Percentiles rank a stretch among this genome's conserved stretches.
phyloP scores from a whole-genome alignment of 2,797 vertebrate species.

The Cuculus canorus region DNA sequence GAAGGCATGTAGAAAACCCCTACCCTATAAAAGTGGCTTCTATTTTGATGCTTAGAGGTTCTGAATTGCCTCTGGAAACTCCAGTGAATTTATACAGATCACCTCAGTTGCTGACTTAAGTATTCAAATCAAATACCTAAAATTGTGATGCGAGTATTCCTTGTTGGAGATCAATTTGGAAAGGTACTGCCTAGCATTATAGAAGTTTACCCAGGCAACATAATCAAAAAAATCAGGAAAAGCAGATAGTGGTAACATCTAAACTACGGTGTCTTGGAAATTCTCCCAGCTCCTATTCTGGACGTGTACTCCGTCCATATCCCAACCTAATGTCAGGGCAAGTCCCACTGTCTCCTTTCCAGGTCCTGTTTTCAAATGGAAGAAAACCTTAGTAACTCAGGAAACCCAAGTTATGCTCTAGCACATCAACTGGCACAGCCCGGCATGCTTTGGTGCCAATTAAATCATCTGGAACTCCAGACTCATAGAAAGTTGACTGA shows the following conservation, averaged over 20 bases:
- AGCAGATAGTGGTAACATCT: constrained; percentile 38
- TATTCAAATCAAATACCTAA: not conserved
- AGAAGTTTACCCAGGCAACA: constrained; percentile 52
- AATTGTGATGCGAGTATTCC: not conserved
- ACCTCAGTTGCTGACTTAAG: not conserved
- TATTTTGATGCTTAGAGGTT: not conserved
- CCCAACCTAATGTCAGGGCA: constrained; percentile 30
- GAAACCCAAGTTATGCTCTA: not conserved
- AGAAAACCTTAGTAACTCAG: not conserved
- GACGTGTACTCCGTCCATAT: constrained; percentile 27
- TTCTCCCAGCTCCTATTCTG: constrained; percentile 16
- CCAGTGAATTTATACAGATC: not conserved
- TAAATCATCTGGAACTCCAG: not conserved
- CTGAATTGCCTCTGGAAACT: not conserved
- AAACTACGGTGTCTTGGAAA: constrained; percentile 39
- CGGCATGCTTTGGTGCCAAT: not conserved
- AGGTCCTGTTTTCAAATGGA: not conserved
- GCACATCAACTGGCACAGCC: not conserved
- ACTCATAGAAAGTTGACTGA: not conserved
- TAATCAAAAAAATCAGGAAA: constrained; percentile 22
- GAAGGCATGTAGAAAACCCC: not conserved
- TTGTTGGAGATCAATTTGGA: not conserved
- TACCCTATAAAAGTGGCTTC: not conserved
- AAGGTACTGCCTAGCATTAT: not conserved
- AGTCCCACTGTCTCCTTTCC: constrained; percentile 7